These are phyloP conservation scores for Gymnocephalus cernua DNA, from an alignment of 2,113 vertebrate genomes.

Conservation along the genomic window DNA sequence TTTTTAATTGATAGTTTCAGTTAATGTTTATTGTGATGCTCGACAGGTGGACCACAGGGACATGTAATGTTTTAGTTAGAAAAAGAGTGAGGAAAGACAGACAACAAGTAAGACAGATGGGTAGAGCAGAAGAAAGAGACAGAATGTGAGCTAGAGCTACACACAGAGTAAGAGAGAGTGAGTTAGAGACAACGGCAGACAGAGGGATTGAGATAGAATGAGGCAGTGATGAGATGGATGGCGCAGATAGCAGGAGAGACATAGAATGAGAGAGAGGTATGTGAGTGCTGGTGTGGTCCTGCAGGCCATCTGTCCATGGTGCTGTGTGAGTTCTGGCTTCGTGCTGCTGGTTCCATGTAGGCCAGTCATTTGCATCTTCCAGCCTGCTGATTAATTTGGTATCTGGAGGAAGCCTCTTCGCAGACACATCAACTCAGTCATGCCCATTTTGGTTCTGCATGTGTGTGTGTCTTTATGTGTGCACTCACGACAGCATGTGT, in stretches of 20 bases:
- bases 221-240: conserved; percentile 36
- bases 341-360: conserved; percentile 73
- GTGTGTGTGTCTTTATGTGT: conserved; percentile 26
- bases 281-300: conserved; percentile 70
- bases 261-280: conserved; percentile 39
- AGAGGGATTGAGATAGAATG: conserved; percentile 34
- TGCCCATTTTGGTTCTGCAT: conserved; percentile 13
- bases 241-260: conserved; percentile 44
- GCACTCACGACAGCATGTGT: conserved; percentile 9
- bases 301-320: conserved; percentile 77
- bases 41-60: conserved; percentile 32
- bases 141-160: neutral
- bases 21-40: conserved; percentile 33
- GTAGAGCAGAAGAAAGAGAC: conserved; percentile 4
- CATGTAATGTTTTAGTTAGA: conserved; percentile 6
- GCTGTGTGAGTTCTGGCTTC: conserved; percentile 72
- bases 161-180: neutral
- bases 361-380: conserved; percentile 79
- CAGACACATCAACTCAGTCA: conserved; percentile 54
- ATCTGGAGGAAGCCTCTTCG: conserved; percentile 68
- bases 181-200: conserved; percentile 1
- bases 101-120: conserved; percentile 24
- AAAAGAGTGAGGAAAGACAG: neutral
- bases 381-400: conserved; percentile 79
- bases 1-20: conserved; percentile 32